phyloP scores from a whole-genome alignment of 2,888 invertebrate genomes.

The Cheilosia impressa region DNA sequence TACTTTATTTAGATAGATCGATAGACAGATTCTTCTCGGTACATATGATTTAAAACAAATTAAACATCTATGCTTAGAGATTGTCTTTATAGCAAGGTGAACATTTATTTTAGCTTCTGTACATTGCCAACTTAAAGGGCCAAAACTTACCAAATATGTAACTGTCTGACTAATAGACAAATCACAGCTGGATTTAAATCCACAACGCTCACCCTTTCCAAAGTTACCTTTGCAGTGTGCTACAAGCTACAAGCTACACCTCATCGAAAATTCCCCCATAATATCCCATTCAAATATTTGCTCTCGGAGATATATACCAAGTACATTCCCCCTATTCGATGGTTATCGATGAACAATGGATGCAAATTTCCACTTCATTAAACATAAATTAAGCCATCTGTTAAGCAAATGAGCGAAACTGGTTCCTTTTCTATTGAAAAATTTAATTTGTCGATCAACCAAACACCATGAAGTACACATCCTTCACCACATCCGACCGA shows the following conservation, averaged over 20 bases:
- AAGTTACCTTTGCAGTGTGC: too few relatives aligned
- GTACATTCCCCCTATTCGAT: conserved; percentile 4
- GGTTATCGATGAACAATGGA: conserved; percentile 53
- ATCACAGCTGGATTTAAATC: too few relatives aligned
- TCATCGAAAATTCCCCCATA: background rate
- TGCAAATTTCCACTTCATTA: conserved; percentile 66
- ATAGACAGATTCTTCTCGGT: too few relatives aligned
- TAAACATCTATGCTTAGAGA: too few relatives aligned
- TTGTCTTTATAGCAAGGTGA: too few relatives aligned
- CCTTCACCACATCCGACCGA: conserved; percentile 22
- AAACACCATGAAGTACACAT: conserved; percentile 30
- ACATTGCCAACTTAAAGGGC: too few relatives aligned
- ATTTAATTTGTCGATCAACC: conserved; percentile 58
- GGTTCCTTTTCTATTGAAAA: conserved; percentile 65
- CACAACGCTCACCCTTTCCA: background rate
- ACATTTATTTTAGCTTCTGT: too few relatives aligned
- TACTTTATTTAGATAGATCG: too few relatives aligned
- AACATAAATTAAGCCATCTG: conserved; percentile 73
- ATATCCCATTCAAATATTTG: conserved; percentile 42
- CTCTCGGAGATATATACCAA: conserved; percentile 18
- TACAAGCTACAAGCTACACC: too few relatives aligned
- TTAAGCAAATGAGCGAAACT: conserved; percentile 67
- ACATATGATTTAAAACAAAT: too few relatives aligned
- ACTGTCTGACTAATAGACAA: too few relatives aligned
- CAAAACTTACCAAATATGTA: too few relatives aligned